phyloP scores from a whole-genome alignment of 2,113 vertebrate species.

The Mastomys natalensis region DNA sequence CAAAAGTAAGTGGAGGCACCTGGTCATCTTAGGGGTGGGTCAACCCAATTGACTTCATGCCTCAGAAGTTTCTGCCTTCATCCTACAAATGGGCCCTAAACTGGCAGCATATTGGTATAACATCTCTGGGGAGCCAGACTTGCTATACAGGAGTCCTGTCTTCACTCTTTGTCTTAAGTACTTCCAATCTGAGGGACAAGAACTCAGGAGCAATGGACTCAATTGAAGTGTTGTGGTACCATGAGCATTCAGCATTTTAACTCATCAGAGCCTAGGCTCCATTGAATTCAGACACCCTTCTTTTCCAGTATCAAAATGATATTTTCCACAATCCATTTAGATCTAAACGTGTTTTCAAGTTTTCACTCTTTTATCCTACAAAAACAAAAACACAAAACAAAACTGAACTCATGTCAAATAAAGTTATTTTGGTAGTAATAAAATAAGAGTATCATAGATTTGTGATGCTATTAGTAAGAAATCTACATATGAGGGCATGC shows the following conservation, averaged over 20 bases:
- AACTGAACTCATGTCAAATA: not conserved
- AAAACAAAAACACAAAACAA: not conserved
- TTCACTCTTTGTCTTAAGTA: not conserved
- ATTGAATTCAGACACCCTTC: not conserved
- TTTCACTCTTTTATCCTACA: not conserved
- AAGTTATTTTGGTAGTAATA: not conserved
- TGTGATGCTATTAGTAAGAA: conserved; percentile 40
- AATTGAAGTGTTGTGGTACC: not conserved
- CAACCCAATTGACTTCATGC: not conserved
- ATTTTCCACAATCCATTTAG: not conserved
- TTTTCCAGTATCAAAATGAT: not conserved
- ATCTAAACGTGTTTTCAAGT: not conserved
- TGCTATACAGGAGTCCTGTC: too few relatives aligned
- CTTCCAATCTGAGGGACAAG: not conserved
- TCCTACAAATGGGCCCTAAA: not conserved
- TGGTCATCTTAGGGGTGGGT: not conserved
- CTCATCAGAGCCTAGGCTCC: not conserved
- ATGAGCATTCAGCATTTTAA: not conserved
- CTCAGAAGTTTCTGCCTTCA: not conserved
- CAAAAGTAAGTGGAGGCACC: not conserved
- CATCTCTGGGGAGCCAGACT: not conserved
- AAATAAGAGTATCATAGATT: not conserved
- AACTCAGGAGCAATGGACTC: not conserved
- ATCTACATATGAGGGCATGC: not conserved
- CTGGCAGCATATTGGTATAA: not conserved